Base-by-base conservation (phyloP, 2,797 vertebrate species). In the Syngnathus rostellatus region DNA sequence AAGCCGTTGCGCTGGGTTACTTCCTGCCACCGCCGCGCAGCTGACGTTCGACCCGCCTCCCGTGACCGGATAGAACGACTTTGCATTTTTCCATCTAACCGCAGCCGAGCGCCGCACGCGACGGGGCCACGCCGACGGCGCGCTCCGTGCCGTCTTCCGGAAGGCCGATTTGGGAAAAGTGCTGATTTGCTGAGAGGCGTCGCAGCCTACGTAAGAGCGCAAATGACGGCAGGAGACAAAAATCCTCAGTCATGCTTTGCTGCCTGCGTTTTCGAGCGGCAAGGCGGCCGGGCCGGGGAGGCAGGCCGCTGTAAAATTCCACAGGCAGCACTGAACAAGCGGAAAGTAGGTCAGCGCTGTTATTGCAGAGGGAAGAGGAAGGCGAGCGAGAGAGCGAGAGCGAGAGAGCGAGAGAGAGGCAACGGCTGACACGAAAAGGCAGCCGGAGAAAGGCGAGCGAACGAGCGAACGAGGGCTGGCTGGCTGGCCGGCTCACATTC, bases 291-390 rank as follows among this genome's bases (percentile, higher is more conserved):
- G 23, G 23, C 23, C 23, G 90, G 85, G 83, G 88, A 91, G 88
- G 88, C 92, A 91, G 91, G 90, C 90, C 89, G 89, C 92, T 92
- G 92, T 93, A 93, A 93, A 93, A 93, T 93, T 93, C 92, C 92
- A 93, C 91, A 92, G 90, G 91, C 91, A 90, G 92, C 90, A 88
- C 91, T 89, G 89, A 92, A 92, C 90, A 91, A 88, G 90, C 87
- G 91, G 91, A 92, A 93, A 91, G 90, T 93, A 93, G 92, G 92
- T 93, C 91, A 93, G 91, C 91, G 89, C 91, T 92, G 92, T 92
- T 93, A 91, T 92, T 93, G 91, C 91, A 93, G 91, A 90, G 90
- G 85, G 85, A 87, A 90, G 86, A 90, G 86, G 85, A 87, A 83
- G 80, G 7, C 8, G 9, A 43, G 41, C 8, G 40, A 41, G 40